Conservation (phyloP, 2,797 vertebrate genomes). For the Trematomus bernacchii region DNA sequence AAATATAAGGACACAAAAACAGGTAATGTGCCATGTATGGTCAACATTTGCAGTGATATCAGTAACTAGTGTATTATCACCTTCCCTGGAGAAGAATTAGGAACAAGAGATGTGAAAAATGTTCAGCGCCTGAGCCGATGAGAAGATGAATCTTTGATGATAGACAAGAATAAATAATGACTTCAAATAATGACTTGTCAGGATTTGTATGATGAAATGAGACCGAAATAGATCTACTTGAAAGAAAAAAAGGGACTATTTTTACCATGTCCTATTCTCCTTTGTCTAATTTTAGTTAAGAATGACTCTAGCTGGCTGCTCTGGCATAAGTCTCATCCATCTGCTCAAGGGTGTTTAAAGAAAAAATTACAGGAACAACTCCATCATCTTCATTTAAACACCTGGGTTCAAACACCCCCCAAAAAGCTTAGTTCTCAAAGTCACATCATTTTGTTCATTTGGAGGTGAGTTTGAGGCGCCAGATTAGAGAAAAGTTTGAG, state of each 20-base stretch:
- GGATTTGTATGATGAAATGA: conserved; percentile 63
- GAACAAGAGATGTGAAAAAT: conserved; percentile 27
- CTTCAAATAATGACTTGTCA: conserved; percentile 65
- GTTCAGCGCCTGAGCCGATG: conserved; percentile 25
- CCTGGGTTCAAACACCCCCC: conserved; percentile 16
- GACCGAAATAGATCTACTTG: conserved; percentile 70
- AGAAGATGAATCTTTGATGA: conserved; percentile 60
- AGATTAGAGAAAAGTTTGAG: conserved; percentile 20
- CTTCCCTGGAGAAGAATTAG: conserved; percentile 5
- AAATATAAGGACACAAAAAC: neutral
- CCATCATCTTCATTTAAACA: conserved; percentile 20
- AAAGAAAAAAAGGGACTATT: conserved; percentile 65
- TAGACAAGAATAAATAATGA: neutral
- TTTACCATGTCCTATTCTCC: conserved; percentile 63
- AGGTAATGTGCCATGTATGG: neutral
- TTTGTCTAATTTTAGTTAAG: conserved; percentile 76
- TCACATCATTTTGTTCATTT: conserved; percentile 19
- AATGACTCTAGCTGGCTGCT: conserved; percentile 60
- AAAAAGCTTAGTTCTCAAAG: conserved; percentile 18
- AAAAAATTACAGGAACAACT: conserved; percentile 35
- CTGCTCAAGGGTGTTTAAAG: conserved; percentile 31
- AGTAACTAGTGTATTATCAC: neutral
- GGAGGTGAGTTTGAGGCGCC: conserved; percentile 27
- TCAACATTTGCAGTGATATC: neutral
- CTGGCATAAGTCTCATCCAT: conserved; percentile 46